Evolutionary conservation across 1,140 invertebrate species (phyloP).

Genomic region (Vanessa atalanta): DNA sequence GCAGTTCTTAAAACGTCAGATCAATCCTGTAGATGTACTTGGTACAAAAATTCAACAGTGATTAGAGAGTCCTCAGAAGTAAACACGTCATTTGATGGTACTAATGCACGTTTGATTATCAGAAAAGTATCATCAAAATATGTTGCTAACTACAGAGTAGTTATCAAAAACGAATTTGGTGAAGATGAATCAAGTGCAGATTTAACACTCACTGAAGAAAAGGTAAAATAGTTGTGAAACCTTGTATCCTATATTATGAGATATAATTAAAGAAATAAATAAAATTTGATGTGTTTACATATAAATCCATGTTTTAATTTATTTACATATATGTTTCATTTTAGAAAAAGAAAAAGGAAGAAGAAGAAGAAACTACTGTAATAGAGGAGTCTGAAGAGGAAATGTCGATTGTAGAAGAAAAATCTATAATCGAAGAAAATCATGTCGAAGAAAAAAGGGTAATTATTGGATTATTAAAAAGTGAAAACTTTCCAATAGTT

Average conservation of each 20-base stretch:
- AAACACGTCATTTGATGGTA: conserved; percentile 89
- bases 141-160: conserved; percentile 88
- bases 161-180: conserved; percentile 91
- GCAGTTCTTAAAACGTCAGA: conserved; percentile 87
- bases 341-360: conserved; percentile 79
- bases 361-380: conserved; percentile 78
- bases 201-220: conserved; percentile 85
- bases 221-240: conserved; percentile 57
- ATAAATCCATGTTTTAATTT: too few relatives aligned
- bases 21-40: conserved; percentile 90
- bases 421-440: conserved; percentile 78
- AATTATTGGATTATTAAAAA: background rate
- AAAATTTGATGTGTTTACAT: too few relatives aligned
- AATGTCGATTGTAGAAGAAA: conserved; percentile 72
- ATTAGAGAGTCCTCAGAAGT: conserved; percentile 87
- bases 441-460: conserved; percentile 74
- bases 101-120: conserved; percentile 87
- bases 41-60: conserved; percentile 90
- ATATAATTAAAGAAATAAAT: too few relatives aligned
- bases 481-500: too few relatives aligned
- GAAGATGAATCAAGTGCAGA: conserved; percentile 90
- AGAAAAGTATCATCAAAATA: conserved; percentile 85
- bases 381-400: conserved; percentile 74
- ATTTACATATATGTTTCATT: conserved; percentile 28
- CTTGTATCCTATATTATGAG: too few relatives aligned